phyloP scores from a whole-genome alignment of 2,797 vertebrate species.

The Artibeus lituratus region DNA sequence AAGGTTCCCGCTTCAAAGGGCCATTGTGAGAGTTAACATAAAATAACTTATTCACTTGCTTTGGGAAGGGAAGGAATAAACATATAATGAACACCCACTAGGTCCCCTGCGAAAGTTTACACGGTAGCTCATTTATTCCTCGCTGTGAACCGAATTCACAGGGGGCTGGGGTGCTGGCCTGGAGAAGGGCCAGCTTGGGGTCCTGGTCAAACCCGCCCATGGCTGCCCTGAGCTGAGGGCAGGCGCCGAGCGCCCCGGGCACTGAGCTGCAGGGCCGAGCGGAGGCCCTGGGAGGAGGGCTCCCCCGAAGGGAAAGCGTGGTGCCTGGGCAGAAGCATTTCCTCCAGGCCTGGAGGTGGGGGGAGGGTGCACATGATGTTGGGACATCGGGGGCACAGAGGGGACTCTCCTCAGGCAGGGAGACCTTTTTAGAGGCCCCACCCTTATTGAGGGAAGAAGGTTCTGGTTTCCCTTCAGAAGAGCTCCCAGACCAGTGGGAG shows the following conservation, averaged over 20 bases:
- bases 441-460: neutral
- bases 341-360: neutral
- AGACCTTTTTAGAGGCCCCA: neutral
- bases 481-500: neutral
- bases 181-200: neutral
- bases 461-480: neutral
- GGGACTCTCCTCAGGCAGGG: neutral
- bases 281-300: neutral
- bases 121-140: neutral
- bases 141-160: neutral
- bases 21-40: neutral
- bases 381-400: neutral
- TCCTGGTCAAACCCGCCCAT: neutral
- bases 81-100: neutral
- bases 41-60: neutral
- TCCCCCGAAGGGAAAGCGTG: neutral
- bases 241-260: too few species aligned
- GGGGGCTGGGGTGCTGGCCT: neutral
- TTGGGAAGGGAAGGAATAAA: slow-evolving; percentile 28
- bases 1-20: neutral
- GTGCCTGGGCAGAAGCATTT: neutral
- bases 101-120: neutral
- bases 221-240: neutral
- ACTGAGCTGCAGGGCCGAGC: too few species aligned
- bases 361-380: neutral